A percentile compares a stretch with the other conserved stretches of the same genome.
Conservation (phyloP, 2,888 invertebrate species). For the Tipula unca region DNA sequence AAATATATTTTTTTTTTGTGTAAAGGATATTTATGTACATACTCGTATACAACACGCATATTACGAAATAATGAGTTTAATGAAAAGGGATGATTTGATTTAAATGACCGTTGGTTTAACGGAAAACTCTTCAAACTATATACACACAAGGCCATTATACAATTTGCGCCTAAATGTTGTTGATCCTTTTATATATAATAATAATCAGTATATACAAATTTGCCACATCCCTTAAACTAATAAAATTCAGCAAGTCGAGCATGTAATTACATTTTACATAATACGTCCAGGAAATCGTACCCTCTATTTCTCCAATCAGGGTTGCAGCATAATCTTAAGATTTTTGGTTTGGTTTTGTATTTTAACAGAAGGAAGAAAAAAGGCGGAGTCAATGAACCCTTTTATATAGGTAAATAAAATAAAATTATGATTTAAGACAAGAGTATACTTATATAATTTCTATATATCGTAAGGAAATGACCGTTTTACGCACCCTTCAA, state of each 20-base stretch:
- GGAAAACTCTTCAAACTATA: neutral
- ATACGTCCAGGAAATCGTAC: neutral
- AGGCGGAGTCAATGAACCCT: constrained; percentile 2
- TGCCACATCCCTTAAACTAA: neutral
- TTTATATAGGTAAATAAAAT: neutral
- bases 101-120: neutral
- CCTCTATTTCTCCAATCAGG: neutral
- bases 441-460: neutral
- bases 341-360: neutral
- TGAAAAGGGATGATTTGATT: neutral
- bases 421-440: neutral
- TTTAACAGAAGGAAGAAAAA: neutral
- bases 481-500: neutral
- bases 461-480: neutral
- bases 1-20: neutral
- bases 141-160: neutral
- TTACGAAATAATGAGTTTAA: neutral
- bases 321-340: neutral
- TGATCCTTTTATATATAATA: neutral
- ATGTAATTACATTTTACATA: neutral
- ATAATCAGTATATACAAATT: neutral
- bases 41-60: neutral
- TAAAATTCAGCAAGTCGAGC: neutral
- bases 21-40: neutral
- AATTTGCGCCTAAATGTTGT: neutral